Conservation (phyloP, 2,113 vertebrate genomes). For the Vireo altiloquus region DNA sequence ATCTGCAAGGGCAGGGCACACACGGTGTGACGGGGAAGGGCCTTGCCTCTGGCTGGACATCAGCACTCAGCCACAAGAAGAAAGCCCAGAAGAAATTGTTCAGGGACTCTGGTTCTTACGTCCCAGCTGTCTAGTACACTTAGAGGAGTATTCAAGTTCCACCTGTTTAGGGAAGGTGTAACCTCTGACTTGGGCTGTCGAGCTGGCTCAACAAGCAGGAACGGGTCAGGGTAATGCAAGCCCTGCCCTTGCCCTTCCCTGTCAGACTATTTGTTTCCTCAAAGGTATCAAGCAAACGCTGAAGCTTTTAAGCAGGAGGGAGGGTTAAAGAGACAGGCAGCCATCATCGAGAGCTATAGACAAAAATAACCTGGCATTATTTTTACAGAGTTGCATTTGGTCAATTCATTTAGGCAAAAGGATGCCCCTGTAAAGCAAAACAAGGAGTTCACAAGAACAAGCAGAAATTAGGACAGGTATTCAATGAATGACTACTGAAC, state of each 20-base stretch:
- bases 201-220: slow-evolving; percentile 52
- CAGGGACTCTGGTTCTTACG: background rate
- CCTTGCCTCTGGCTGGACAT: background rate
- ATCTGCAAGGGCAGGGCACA: background rate
- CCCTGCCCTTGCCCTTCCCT: slow-evolving; percentile 49
- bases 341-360: background rate
- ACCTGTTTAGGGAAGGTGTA: slow-evolving; percentile 51
- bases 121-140: background rate
- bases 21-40: background rate
- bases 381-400: background rate
- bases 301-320: background rate
- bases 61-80: background rate
- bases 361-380: background rate
- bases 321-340: background rate
- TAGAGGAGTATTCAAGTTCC: slow-evolving; percentile 27
- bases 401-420: background rate
- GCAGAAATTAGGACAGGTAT: background rate
- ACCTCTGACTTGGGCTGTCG: slow-evolving; percentile 46
- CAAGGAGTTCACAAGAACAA: background rate
- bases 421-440: background rate
- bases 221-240: slow-evolving; percentile 40
- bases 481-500: background rate
- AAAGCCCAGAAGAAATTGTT: background rate
- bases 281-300: background rate
- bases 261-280: slow-evolving; percentile 41